A percentile compares a stretch with the other conserved stretches of the same genome.
phyloP scores from a whole-genome alignment of 2,113 vertebrate species.

The Theristicus caerulescens region DNA sequence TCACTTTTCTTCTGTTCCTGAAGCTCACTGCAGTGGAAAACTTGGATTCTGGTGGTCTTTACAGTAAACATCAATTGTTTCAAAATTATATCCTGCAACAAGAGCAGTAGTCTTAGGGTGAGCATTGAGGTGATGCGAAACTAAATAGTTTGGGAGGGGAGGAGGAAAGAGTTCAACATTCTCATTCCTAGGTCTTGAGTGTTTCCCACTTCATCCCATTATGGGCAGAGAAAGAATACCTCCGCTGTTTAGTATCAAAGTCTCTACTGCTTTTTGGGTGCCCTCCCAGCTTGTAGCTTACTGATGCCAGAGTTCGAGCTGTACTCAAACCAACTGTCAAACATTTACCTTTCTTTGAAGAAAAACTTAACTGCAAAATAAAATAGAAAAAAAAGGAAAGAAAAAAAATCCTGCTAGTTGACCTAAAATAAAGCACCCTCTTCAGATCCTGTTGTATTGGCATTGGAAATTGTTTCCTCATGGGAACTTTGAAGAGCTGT shows the following conservation, averaged over 20 bases:
- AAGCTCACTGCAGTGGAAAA: not conserved
- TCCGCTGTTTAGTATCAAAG: not conserved
- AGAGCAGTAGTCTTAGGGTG: not conserved
- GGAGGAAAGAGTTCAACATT: not conserved
- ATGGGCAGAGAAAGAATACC: not conserved
- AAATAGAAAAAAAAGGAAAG: not conserved
- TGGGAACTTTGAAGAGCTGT: not conserved
- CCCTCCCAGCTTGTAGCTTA: not conserved
- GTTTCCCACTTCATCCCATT: not conserved
- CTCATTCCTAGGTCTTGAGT: not conserved
- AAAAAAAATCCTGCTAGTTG: fast-evolving
- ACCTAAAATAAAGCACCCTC: not conserved
- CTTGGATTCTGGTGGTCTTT: not conserved
- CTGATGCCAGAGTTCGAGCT: not conserved
- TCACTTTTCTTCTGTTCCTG: not conserved
- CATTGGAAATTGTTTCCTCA: not conserved
- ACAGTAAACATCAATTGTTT: not conserved
- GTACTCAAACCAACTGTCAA: not conserved
- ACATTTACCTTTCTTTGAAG: not conserved
- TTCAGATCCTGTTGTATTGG: not conserved
- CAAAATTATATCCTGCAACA: not conserved
- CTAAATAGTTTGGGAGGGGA: not conserved
- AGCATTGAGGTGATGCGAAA: not conserved
- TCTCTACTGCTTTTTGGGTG: not conserved
- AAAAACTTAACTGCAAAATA: not conserved